These are phyloP conservation scores for Oenanthe melanoleuca DNA, from an alignment of 2,113 vertebrate species.

Conservation along the genomic window DNA sequence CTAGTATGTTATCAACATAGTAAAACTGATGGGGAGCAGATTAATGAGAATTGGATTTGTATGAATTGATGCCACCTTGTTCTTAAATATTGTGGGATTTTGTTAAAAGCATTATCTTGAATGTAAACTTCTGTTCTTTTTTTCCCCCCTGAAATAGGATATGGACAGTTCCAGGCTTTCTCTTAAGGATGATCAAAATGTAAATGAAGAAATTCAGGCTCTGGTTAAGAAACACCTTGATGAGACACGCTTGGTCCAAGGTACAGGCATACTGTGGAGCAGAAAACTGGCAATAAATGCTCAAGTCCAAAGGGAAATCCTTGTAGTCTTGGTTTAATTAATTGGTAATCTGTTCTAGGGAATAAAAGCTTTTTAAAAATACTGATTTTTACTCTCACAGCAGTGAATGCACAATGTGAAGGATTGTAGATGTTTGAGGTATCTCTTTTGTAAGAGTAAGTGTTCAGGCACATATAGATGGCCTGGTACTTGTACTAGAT, in stretches of 20 bases:
- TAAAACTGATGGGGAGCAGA: background rate
- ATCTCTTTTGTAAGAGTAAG: background rate
- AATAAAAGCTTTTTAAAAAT: background rate
- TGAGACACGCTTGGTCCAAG: conserved; percentile 80
- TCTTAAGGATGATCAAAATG: conserved; percentile 76
- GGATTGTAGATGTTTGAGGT: background rate
- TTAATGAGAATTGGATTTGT: background rate
- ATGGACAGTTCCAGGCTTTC: conserved; percentile 75
- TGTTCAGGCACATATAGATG: background rate
- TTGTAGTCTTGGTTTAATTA: background rate
- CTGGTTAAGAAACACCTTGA: conserved; percentile 79
- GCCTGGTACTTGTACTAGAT: background rate
- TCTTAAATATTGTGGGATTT: background rate
- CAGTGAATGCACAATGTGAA: background rate
- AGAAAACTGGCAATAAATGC: background rate
- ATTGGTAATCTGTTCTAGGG: background rate
- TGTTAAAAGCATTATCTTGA: background rate
- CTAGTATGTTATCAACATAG: background rate
- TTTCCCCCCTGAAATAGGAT: conserved; percentile 52
- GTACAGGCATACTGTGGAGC: background rate
- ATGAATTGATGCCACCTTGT: background rate
- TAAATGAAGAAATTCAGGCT: conserved; percentile 81
- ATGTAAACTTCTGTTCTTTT: background rate
- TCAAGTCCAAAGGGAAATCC: background rate
- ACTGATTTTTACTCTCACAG: background rate